phyloP scores from a whole-genome alignment of 1,140 invertebrate species.

The Chironomus tepperi region DNA sequence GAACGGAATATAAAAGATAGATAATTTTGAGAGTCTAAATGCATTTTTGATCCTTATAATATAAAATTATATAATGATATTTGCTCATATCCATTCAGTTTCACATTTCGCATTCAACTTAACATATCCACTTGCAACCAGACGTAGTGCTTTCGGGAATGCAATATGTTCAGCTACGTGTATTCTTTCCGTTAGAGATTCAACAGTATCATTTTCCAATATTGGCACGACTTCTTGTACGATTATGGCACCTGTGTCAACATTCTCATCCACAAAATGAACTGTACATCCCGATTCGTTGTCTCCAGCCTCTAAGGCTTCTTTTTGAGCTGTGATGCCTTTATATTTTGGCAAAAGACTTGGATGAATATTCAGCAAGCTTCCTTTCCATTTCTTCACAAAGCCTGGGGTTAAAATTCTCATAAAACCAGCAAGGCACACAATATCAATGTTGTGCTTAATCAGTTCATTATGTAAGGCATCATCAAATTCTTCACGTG shows the following conservation, averaged over 20 bases:
- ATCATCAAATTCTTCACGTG: slow-evolving; percentile 70
- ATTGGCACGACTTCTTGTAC: slow-evolving; percentile 80
- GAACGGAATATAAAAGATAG: too few relatives aligned
- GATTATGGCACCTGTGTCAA: slow-evolving; percentile 94
- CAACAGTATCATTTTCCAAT: slow-evolving; percentile 62
- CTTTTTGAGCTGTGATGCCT: slow-evolving; percentile 74
- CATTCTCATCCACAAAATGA: slow-evolving; percentile 88
- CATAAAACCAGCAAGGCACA: slow-evolving; percentile 98
- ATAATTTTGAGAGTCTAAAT: too few relatives aligned
- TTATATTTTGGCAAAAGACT: slow-evolving; percentile 87
- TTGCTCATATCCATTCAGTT: not conserved
- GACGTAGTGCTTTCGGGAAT: slow-evolving; percentile 74
- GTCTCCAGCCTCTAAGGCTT: slow-evolving; percentile 79
- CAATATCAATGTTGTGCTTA: slow-evolving; percentile 63
- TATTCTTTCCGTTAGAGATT: slow-evolving; percentile 70
- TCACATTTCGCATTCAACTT: slow-evolving; percentile 36
- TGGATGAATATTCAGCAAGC: slow-evolving; percentile 90
- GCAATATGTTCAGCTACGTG: slow-evolving; percentile 76
- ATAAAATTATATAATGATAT: too few relatives aligned
- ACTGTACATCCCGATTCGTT: slow-evolving; percentile 83
- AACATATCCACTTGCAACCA: slow-evolving; percentile 62
- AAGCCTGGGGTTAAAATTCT: slow-evolving; percentile 75
- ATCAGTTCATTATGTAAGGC: slow-evolving; percentile 58
- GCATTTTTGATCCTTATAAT: too few relatives aligned
- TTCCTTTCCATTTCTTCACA: slow-evolving; percentile 70